Base-by-base conservation (phyloP, 1,140 invertebrate genomes). In the Sesamia nonagrioides region DNA sequence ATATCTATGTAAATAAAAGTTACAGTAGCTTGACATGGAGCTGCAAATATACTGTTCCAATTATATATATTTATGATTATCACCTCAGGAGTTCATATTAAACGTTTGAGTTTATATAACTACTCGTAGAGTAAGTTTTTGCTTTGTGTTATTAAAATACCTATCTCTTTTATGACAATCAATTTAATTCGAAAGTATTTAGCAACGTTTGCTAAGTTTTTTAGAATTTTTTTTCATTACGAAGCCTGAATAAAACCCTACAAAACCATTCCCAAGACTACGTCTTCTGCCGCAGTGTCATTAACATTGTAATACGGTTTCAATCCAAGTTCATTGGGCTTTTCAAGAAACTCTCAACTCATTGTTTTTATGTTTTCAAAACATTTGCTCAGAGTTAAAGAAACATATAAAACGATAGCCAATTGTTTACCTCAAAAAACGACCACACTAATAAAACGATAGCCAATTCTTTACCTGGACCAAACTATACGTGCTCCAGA, bases 11-110 rank as follows among this genome's bases (percentile, higher is more conserved):
- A 9, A 2, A 6, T 71, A 54, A 18, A 52, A 54, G 15, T 37
- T 13, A 52, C 54, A 37, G 52, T 71, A 17, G 68, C 48, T 54
- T 71, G 68, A 18, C 50, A 18, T 33, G 0, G 21, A 13, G 6
- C 18, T 54, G 54, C 7, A 17, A 48, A 54, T 9, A 52, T 3
- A 52, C n/a, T 66, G 40, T 42, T 71, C 27, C 68, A 71, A 52
- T 71, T 52, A 52, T 0, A 54, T 17, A 33, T 71, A 52, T 71
- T 69, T 69, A n/a, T 69, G 13, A 71, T 54, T 71, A 54, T 54
- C 66, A 50, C 21, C 35, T 52, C 15, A 50, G 15, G 21, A 18
- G 35, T 66, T 66, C n/a, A 63, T 37, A n/a, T 63, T 40, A 40
- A 40, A 63, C 8, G 33, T 40, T 63, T 8, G 27, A 56, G 35